phyloP scores from a whole-genome alignment of 2,113 vertebrate genomes.

The Ginglymostoma cirratum region DNA sequence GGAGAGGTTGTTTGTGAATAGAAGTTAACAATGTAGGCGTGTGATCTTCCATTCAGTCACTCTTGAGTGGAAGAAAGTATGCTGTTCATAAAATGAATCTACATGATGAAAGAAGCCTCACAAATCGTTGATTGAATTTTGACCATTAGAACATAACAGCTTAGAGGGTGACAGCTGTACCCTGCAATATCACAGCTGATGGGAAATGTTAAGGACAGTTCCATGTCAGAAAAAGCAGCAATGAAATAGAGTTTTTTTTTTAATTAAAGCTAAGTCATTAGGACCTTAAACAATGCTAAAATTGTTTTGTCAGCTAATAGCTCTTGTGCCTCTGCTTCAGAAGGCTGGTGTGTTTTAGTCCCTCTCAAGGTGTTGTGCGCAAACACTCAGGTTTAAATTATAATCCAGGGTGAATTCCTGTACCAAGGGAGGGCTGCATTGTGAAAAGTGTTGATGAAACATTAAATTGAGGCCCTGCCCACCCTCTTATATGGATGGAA shows the following conservation, averaged over 20 bases:
- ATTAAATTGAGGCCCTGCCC: no score
- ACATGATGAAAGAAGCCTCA: neutral
- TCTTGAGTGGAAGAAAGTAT: neutral
- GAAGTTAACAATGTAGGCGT: neutral
- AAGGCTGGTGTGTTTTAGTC: no score
- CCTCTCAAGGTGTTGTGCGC: no score
- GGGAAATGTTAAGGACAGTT: neutral
- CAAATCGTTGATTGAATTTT: neutral
- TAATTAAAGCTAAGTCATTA: neutral
- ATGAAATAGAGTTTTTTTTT: neutral
- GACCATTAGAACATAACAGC: neutral
- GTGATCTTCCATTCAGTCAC: neutral
- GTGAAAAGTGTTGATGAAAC: no score
- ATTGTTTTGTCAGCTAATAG: neutral
- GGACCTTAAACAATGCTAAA: neutral
- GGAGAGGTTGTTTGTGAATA: neutral
- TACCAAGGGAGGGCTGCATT: no score
- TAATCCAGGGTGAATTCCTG: no score
- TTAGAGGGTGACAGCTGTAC: neutral
- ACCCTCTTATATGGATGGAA: no score
- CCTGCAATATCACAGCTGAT: neutral
- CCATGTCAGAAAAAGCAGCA: neutral
- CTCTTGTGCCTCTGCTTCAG: no score
- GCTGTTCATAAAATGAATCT: neutral
- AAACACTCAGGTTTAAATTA: no score